These are phyloP conservation scores for Garrulus glandarius DNA, from an alignment of 2,797 vertebrate species.

Conservation along the genomic window DNA sequence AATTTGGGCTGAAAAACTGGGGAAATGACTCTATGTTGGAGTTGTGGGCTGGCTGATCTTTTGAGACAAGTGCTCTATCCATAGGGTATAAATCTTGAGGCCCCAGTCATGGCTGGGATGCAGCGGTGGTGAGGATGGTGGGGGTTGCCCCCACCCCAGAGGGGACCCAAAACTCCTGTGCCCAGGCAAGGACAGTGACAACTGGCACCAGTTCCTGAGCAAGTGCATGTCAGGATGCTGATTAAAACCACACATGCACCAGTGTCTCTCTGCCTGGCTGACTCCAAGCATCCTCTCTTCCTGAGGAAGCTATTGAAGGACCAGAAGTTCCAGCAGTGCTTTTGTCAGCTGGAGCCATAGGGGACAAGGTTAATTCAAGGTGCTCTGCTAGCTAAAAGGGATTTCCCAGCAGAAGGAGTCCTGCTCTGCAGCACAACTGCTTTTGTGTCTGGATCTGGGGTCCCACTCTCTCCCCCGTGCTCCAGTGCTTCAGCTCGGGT, in stretches of 20 bases:
- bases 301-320: background rate
- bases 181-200: background rate
- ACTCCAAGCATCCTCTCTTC: background rate
- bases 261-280: background rate
- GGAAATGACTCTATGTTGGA: background rate
- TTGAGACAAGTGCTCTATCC: too few species aligned
- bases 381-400: background rate
- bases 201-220: background rate
- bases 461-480: background rate
- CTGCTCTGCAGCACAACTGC: background rate
- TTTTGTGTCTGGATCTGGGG: background rate
- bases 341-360: background rate
- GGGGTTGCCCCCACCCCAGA: too few species aligned
- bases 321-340: background rate
- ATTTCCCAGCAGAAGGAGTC: background rate
- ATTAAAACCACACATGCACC: background rate
- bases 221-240: fast-evolving
- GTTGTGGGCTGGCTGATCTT: background rate
- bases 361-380: background rate
- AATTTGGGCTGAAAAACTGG: background rate
- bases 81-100: background rate
- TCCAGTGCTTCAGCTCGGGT: background rate
- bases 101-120: background rate
- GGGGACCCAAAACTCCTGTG: background rate
- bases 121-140: fast-evolving